A percentile compares a stretch with the other conserved stretches of the same genome.
Evolutionary conservation across 2,888 invertebrate species (phyloP).

Genomic region (Papilio gigon): DNA sequence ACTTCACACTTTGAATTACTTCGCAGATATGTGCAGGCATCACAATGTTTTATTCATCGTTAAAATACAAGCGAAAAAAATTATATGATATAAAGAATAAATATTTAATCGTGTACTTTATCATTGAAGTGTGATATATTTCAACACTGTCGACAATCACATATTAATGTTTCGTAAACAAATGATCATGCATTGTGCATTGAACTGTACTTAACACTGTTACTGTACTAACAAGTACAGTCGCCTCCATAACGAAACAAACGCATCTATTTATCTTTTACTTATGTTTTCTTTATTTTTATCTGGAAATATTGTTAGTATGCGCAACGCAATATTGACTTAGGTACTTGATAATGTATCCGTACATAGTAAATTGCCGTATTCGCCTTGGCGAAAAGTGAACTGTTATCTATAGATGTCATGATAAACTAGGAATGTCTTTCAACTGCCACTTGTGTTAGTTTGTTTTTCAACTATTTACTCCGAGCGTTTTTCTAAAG

Average conservation of each 20-base stretch:
- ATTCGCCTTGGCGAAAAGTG: background rate
- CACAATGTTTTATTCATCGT: no score
- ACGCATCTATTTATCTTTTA: background rate
- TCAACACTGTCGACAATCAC: slow-evolving; percentile 1
- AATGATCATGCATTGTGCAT: background rate
- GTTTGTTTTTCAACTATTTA: background rate
- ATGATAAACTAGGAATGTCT: background rate
- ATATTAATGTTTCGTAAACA: background rate
- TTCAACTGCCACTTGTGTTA: background rate
- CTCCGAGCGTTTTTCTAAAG: no score
- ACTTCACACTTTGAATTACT: no score
- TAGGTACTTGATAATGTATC: background rate
- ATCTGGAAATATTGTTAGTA: background rate
- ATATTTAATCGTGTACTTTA: background rate
- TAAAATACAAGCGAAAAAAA: no score
- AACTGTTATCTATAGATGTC: background rate
- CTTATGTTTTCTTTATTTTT: background rate
- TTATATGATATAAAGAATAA: no score
- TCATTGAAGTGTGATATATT: background rate
- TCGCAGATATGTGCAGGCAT: background rate
- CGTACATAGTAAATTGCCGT: background rate
- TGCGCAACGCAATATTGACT: slow-evolving; percentile 1
- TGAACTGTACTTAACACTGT: background rate
- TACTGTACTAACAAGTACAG: background rate
- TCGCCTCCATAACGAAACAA: background rate